These are phyloP conservation scores for Puffinus mauretanicus DNA, from an alignment of 2,113 vertebrate genomes.

Conservation along the genomic window DNA sequence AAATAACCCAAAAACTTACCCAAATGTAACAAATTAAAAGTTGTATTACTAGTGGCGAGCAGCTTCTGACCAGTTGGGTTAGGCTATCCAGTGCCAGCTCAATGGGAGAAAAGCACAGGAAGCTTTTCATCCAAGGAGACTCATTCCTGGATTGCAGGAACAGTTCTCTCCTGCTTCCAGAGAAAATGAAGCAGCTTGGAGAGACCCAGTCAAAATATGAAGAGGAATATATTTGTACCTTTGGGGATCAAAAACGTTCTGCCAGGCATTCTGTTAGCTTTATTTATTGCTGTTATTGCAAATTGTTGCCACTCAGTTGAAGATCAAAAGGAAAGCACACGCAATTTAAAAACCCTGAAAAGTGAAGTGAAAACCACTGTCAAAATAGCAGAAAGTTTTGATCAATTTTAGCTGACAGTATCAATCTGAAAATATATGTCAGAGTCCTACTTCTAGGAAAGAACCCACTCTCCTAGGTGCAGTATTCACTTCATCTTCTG, in stretches of 20 bases:
- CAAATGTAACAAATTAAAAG: neutral
- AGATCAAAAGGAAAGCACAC: neutral
- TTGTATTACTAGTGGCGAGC: neutral
- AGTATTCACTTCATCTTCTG: neutral
- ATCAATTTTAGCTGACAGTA: neutral
- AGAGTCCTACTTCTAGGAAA: neutral
- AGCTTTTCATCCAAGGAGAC: neutral
- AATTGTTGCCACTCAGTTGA: neutral
- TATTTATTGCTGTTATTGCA: neutral
- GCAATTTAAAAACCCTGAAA: neutral
- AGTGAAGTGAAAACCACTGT: neutral
- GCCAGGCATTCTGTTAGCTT: neutral
- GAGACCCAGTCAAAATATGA: neutral
- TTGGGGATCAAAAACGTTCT: neutral
- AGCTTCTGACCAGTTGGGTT: neutral
- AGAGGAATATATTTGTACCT: neutral
- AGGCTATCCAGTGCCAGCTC: neutral
- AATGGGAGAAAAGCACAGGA: neutral
- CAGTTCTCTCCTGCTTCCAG: neutral
- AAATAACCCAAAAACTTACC: neutral
- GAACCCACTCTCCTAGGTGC: neutral
- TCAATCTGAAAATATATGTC: neutral
- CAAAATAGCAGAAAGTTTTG: neutral
- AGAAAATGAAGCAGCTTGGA: neutral
- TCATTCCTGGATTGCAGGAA: neutral